phyloP scores from a whole-genome alignment of 2,888 invertebrate species.

The Zelleria hepariella region DNA sequence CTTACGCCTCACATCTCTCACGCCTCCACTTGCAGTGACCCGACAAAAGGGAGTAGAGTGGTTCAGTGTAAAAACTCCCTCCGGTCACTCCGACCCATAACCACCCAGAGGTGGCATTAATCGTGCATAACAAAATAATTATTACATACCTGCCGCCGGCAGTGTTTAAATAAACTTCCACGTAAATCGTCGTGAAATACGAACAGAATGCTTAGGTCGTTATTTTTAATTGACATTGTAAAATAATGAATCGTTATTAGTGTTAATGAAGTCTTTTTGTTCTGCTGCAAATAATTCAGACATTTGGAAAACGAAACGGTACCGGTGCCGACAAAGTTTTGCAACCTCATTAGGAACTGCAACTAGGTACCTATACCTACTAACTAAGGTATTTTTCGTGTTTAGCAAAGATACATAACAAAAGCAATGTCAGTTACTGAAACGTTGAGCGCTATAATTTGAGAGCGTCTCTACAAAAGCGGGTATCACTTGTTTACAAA shows the following conservation, averaged over 20 bases:
- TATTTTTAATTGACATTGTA: not conserved
- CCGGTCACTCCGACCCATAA: slow-evolving; percentile 12
- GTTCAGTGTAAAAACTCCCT: not conserved
- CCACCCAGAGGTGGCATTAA: slow-evolving; percentile 32
- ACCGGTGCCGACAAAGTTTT: too few species aligned
- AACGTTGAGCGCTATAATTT: not conserved
- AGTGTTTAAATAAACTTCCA: not conserved
- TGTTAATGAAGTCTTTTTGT: not conserved
- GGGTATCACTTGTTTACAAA: slow-evolving; percentile 9
- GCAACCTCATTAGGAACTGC: not conserved
- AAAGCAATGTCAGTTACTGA: too few species aligned
- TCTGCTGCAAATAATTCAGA: not conserved
- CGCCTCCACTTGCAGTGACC: too few species aligned
- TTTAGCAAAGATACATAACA: too few species aligned
- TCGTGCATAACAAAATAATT: slow-evolving; percentile 35
- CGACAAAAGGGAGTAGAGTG: not conserved
- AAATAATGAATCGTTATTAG: not conserved
- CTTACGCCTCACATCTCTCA: too few species aligned
- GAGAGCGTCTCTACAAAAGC: not conserved
- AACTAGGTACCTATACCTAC: not conserved
- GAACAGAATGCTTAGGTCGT: not conserved
- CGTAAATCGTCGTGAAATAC: not conserved
- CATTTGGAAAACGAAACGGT: not conserved
- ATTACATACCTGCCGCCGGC: not conserved
- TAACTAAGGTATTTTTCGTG: too few species aligned